phyloP scores from a whole-genome alignment of 37 sponge, comb jelly and placozoan genomes.

The Theonella swinhoei region DNA sequence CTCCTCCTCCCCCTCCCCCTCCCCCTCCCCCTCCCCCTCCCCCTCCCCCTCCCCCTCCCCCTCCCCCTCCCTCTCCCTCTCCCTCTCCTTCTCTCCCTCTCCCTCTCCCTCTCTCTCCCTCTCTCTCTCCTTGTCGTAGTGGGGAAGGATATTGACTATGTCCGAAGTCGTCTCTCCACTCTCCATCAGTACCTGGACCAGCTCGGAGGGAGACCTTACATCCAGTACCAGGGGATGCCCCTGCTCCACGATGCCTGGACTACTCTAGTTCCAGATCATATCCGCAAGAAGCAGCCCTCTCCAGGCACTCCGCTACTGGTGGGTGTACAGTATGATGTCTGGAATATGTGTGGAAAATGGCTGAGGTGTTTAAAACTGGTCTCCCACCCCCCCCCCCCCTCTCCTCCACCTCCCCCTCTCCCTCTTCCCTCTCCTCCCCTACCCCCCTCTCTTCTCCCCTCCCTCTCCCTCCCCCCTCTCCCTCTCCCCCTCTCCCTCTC shows the following conservation, averaged over 20 bases:
- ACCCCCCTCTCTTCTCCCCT: neutral
- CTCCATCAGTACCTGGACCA: conserved; percentile 30
- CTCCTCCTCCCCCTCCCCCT: neutral
- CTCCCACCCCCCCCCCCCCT: neutral
- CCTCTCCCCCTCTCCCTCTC: neutral
- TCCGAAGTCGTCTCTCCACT: conserved; percentile 6
- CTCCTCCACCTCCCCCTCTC: neutral
- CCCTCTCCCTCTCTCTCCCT: conserved; percentile 28
- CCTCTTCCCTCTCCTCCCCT: neutral
- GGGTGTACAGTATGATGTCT: neutral
- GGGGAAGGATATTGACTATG: neutral
- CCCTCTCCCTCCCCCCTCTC: neutral
- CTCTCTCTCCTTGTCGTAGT: conserved; percentile 7
- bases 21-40: conserved; percentile 29
- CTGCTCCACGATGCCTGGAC: conserved; percentile 53
- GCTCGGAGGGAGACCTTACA: neutral
- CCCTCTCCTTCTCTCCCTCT: too few relatives aligned
- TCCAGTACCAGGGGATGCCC: conserved; percentile 24
- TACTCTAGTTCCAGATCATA: conserved; percentile 34
- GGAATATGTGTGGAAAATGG: too few relatives aligned
- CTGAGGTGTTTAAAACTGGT: neutral
- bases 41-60: conserved; percentile 6
- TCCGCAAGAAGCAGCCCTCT: neutral
- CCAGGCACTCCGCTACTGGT: conserved; percentile 36
- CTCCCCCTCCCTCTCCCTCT: conserved; percentile 28